Evolutionary conservation across 2,797 vertebrate genomes (phyloP), one percentile per base, ranked within the genome.

Genomic region (Anabas testudineus): DNA sequence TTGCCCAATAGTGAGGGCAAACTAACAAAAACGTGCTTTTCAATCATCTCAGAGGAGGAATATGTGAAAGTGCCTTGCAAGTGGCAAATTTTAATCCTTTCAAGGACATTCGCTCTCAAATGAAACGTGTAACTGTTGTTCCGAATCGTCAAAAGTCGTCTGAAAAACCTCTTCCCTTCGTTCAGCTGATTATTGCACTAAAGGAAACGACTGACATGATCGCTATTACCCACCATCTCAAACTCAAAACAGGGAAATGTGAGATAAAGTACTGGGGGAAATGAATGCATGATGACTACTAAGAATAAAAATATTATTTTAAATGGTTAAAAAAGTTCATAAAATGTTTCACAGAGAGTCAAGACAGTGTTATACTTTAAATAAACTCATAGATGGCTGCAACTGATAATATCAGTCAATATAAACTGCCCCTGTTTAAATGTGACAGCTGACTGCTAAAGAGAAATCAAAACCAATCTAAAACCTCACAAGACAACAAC

Each of bases 141-240:
- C 48, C 53, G 22, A 67, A 47, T 76, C 43, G 4, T 60, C 63
- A 54, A 65, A 74, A 67, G 59, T 76, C 77, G 64, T 73, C 78
- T n/a, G 78, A 71, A 84, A 79, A 76, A 78, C 71, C 53, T 81
- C 79, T 77, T 89, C 83, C 82, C 79, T 87, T 89, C 67, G 74
- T 62, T 78, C 71, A 46, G 72, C 80, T 88, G 92, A 91, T 98
- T 97, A 98, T 97, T 98, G 97, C 97, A 97, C 97, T 94, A 95
- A 93, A 96, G 93, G 92, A 95, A 90, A 95, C 90, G 90, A 94
- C 94, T 88, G 90, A 91, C 85, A 82, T 68, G 51, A 93, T 91
- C 91, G 90, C 92, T 91, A 64, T 56, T 61, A 81, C 30, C 68
- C 71, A 42, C 59, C 49, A 77, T 88, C 93, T 92, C 86, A 85